A percentile compares a stretch with the other conserved stretches of the same genome.
Evolutionary conservation across 1,140 invertebrate genomes (phyloP).

Genomic region (Octopus bimaculoides): DNA sequence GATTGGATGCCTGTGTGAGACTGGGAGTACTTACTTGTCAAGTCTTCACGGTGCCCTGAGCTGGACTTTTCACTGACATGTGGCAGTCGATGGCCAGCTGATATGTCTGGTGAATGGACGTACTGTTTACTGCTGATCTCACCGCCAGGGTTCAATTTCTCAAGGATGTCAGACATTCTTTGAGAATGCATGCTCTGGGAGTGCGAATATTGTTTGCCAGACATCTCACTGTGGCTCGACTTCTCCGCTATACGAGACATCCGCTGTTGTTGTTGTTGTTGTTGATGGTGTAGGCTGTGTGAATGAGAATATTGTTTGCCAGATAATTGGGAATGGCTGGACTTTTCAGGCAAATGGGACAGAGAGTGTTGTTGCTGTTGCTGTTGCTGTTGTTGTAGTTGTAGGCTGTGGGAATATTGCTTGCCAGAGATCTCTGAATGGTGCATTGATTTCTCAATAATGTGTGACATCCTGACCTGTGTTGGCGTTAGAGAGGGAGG

Average conservation of each 20-base stretch:
- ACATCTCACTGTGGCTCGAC: constrained; percentile 5
- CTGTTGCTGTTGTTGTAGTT: background rate
- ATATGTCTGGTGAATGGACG: background rate
- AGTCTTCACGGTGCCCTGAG: background rate
- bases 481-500: background rate
- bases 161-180: background rate
- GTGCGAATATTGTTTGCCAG: background rate
- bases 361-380: background rate
- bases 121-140: background rate
- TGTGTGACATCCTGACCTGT: background rate
- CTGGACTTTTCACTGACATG: background rate
- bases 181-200: background rate
- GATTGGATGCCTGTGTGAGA: background rate
- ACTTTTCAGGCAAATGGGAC: background rate
- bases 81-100: background rate
- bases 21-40: background rate
- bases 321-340: background rate
- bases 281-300: background rate
- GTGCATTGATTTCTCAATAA: background rate
- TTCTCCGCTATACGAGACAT: background rate
- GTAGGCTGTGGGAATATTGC: background rate
- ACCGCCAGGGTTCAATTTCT: background rate
- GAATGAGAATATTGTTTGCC: background rate
- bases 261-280: background rate
- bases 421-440: background rate